Base-by-base conservation (phyloP, 2,888 invertebrate genomes). In the Caenorhabditis angaria region DNA sequence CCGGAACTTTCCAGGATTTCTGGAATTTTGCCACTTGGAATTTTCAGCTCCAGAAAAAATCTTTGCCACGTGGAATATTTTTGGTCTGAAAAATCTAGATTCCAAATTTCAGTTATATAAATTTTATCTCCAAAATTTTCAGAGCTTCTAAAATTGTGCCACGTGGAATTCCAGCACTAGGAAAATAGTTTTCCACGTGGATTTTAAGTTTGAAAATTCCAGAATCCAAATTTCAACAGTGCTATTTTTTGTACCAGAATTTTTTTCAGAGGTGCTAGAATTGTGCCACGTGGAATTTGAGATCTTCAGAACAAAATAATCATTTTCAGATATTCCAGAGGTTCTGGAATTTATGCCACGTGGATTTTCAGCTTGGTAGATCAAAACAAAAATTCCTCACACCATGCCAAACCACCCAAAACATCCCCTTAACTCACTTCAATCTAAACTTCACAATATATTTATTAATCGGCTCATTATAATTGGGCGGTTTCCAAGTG, bases 381-480 rank as follows among this genome's bases (percentile, higher is more conserved):
- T 24, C 25, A 66, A 51, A 27, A 25, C 51, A 29, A 51, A 24
- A n/a, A n/a, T n/a, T 35, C 35, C 6, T 24, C 50, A 50, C 50
- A 24, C 61, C 70, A 70, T 70, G 70, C 70, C 27, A 51, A 57
- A 61, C 35, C 55, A 65, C 65, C 35, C 65, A n/a, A n/a, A n/a
- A 27, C 28, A 48, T 29, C 28, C 24, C 12, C 48, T 24, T 10
- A 24, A 94, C 94, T 89, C 93, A 93, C 90, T 94, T 95, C 55
- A 94, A 94, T 88, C 95, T 95, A 91, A 95, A 96, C 89, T 95
- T 94, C 85, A 97, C 94, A 81, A 95, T 94, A 90, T 95, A 97
- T 89, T 95, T 95, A 86, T 93, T 93, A n/a, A 95, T 91, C 35
- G 87, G 88, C 85, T 95, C 94, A 29, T 85, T 77, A 32, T 85